phyloP scores from a whole-genome alignment of 1,140 invertebrate species.

The Lanistes nyassanus region DNA sequence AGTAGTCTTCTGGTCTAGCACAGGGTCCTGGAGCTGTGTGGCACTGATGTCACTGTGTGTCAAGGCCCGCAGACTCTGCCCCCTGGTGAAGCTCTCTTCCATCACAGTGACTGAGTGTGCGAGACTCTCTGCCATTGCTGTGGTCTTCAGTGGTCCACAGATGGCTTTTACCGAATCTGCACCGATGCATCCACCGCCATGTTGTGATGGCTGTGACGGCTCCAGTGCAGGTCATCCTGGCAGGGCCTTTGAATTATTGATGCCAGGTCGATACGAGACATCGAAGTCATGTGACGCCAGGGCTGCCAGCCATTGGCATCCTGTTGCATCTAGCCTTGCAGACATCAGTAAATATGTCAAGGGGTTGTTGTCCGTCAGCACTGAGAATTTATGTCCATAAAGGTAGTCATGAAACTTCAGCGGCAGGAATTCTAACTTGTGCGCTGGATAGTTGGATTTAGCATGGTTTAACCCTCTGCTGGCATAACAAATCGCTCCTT shows the following conservation, averaged over 20 bases:
- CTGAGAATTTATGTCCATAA: constrained; percentile 8
- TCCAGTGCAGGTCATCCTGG: constrained; percentile 1
- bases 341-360: constrained; percentile 17
- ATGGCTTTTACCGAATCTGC: neutral
- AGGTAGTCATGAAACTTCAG: constrained; percentile 33
- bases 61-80: neutral
- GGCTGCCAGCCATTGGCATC: constrained; percentile 17
- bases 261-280: too few relatives aligned
- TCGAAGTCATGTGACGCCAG: constrained; percentile 9
- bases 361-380: constrained; percentile 24
- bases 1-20: neutral
- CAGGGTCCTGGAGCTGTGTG: neutral
- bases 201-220: constrained; percentile 26
- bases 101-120: neutral
- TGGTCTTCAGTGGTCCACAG: constrained; percentile 1
- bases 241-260: too few relatives aligned
- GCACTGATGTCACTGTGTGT: neutral
- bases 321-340: constrained; percentile 13
- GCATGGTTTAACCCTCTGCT: constrained; percentile 27
- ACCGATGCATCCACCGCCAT: neutral
- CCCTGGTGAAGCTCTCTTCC: neutral
- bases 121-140: neutral
- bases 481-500: constrained; percentile 33
- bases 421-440: constrained; percentile 35
- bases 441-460: constrained; percentile 18